A percentile compares a stretch with the other conserved stretches of the same genome.
Evolutionary conservation across 2,113 vertebrate species (phyloP).

Genomic region (Stegastes partitus): DNA sequence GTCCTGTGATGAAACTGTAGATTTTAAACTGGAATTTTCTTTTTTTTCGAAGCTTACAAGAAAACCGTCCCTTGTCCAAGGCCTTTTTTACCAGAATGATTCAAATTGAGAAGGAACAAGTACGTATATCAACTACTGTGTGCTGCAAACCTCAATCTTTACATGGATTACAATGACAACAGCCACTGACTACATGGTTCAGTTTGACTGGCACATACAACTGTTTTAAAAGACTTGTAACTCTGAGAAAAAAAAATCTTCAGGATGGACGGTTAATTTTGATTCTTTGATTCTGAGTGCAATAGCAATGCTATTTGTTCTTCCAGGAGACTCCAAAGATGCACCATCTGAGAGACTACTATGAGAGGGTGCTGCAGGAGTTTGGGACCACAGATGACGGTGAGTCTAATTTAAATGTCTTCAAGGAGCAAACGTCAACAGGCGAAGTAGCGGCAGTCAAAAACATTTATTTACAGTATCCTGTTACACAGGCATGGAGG

Average conservation of each 20-base stretch:
- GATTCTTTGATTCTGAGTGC: neutral
- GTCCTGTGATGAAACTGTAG: neutral
- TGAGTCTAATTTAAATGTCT: constrained; percentile 68
- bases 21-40: neutral
- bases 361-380: constrained; percentile 94
- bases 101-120: constrained; percentile 94
- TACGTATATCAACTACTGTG: constrained; percentile 69
- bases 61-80: constrained; percentile 90
- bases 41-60: constrained; percentile 87
- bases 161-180: neutral
- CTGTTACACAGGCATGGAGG: constrained; percentile 9
- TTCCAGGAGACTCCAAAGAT: constrained; percentile 90
- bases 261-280: neutral
- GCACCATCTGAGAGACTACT: constrained; percentile 90
- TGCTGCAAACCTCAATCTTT: neutral
- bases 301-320: constrained; percentile 1
- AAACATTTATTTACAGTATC: constrained; percentile 31
- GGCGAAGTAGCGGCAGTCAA: neutral
- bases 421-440: neutral
- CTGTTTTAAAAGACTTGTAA: neutral
- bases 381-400: constrained; percentile 91
- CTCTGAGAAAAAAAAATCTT: neutral
- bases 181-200: neutral
- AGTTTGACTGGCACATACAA: neutral
- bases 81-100: constrained; percentile 94